phyloP scores from a whole-genome alignment of 2,888 invertebrate genomes.

The Tridacna crocea region DNA sequence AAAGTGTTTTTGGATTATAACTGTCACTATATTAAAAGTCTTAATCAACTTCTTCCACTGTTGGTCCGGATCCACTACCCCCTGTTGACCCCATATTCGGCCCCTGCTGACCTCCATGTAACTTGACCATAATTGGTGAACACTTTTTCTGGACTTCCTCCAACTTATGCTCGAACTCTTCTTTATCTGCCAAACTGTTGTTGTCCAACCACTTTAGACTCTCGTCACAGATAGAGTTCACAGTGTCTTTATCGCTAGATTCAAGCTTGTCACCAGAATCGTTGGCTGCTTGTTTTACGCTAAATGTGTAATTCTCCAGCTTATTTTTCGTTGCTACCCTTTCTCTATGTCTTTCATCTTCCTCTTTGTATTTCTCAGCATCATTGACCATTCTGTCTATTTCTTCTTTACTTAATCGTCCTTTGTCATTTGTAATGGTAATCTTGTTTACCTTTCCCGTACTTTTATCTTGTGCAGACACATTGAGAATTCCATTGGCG shows the following conservation, averaged over 20 bases:
- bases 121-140: conserved; percentile 90
- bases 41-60: conserved; percentile 87
- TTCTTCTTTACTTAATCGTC: conserved; percentile 92
- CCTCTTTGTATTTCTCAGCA: conserved; percentile 80
- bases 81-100: conserved; percentile 1
- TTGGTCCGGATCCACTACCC: conserved; percentile 84
- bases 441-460: conserved; percentile 92
- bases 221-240: conserved; percentile 86
- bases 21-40: neutral
- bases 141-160: conserved; percentile 91
- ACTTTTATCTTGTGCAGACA: conserved; percentile 88
- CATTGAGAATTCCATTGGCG: conserved; percentile 91
- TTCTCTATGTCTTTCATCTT: conserved; percentile 80
- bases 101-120: conserved; percentile 68
- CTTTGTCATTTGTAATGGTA: conserved; percentile 94
- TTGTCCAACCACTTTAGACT: conserved; percentile 92
- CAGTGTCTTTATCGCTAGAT: conserved; percentile 89
- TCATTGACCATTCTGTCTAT: conserved; percentile 89
- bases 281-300: conserved; percentile 86
- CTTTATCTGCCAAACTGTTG: conserved; percentile 90
- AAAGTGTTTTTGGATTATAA: too few species aligned
- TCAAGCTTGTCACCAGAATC: conserved; percentile 86
- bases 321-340: conserved; percentile 76
- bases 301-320: conserved; percentile 77
- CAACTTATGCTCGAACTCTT: conserved; percentile 90